A percentile compares a stretch with the other conserved stretches of the same genome.
Evolutionary conservation across 2,797 vertebrate genomes (phyloP).

Genomic region (Champsocephalus esox): DNA sequence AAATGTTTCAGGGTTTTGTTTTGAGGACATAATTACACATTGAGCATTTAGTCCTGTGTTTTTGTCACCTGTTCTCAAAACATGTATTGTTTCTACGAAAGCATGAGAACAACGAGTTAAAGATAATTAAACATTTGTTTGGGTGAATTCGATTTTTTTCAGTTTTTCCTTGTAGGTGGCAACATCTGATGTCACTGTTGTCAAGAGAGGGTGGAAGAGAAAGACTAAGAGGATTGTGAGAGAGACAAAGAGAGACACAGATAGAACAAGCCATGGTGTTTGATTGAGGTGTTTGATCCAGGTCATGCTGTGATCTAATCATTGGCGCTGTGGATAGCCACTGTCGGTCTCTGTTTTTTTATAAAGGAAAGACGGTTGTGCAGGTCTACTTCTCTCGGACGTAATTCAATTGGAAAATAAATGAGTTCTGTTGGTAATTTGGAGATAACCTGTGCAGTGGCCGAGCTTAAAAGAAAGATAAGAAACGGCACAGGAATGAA

Average conservation of each 20-base stretch:
- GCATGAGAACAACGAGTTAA: not conserved
- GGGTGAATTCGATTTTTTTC: constrained; percentile 9
- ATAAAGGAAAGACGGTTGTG: constrained; percentile 67
- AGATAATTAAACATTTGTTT: constrained; percentile 14
- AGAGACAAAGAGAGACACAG: constrained; percentile 47
- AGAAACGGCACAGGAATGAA: constrained; percentile 79
- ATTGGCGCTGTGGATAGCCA: constrained; percentile 54
- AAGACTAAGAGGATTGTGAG: constrained; percentile 24
- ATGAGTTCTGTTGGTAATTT: constrained; percentile 87
- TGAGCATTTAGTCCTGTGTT: not conserved
- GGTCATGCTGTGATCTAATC: constrained; percentile 70
- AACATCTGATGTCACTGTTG: constrained; percentile 26
- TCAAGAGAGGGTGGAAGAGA: constrained; percentile 9
- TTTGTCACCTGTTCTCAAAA: not conserved
- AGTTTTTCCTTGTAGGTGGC: constrained; percentile 15
- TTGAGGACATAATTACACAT: constrained; percentile 10
- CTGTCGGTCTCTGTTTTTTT: constrained; percentile 65
- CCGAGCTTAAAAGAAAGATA: constrained; percentile 79
- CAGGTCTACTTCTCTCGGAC: constrained; percentile 63
- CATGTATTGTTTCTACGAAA: not conserved
- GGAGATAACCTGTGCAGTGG: constrained; percentile 84
- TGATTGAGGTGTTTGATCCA: constrained; percentile 77
- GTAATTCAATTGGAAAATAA: constrained; percentile 88
- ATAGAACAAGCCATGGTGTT: constrained; percentile 46
- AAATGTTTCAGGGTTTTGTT: not conserved